Conservation (phyloP, 2,797 vertebrate genomes). For the Lophotriccus pileatus region DNA sequence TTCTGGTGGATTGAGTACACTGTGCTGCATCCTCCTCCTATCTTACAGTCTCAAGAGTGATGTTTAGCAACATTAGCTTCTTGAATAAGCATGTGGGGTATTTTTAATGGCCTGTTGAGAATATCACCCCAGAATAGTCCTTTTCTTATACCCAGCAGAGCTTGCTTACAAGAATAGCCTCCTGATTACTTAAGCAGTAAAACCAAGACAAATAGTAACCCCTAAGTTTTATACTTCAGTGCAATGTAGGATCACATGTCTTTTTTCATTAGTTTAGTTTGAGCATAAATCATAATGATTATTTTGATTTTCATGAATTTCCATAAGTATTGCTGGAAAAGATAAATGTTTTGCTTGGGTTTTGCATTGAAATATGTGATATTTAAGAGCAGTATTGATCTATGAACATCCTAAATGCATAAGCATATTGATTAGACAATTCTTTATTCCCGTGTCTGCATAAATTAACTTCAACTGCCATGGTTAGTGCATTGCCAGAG, state of each 20-base stretch:
- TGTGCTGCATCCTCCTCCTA: neutral
- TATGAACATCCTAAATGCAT: neutral
- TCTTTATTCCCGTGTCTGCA: neutral
- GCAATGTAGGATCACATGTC: neutral
- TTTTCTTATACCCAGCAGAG: neutral
- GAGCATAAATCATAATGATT: neutral
- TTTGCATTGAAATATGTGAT: neutral
- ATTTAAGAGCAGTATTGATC: neutral
- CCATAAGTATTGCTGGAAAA: neutral
- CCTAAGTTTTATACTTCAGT: neutral
- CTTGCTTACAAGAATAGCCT: neutral
- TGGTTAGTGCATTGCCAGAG: neutral
- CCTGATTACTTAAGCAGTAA: neutral
- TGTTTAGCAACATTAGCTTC: neutral
- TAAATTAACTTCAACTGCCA: neutral
- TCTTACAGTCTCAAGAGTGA: neutral
- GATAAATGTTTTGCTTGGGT: neutral
- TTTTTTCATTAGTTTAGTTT: neutral
- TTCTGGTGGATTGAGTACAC: neutral
- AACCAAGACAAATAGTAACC: neutral
- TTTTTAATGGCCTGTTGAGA: neutral
- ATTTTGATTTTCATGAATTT: constrained; percentile 1
- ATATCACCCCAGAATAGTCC: neutral
- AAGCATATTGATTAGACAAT: neutral
- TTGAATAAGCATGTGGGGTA: neutral